These are phyloP conservation scores for Eulemur macaco DNA, from an alignment of 2,113 vertebrate genomes.

Conservation along the genomic window DNA sequence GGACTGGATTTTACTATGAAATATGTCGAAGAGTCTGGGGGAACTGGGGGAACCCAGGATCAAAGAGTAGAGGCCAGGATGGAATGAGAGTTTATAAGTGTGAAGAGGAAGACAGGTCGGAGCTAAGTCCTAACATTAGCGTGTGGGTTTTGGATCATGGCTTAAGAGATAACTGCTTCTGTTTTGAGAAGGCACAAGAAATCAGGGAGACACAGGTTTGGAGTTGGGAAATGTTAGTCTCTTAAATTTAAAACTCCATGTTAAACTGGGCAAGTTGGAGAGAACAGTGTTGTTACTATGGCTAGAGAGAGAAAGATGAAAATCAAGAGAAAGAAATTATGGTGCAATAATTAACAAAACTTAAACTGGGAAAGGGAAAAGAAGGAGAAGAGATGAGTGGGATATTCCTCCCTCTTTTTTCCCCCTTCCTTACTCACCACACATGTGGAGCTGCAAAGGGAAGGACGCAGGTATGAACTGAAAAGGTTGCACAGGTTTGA, in stretches of 20 bases:
- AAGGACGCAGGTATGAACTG: neutral
- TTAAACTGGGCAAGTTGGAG: neutral
- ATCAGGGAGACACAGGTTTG: constrained; percentile 5
- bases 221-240: neutral
- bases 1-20: constrained; percentile 47
- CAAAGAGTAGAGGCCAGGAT: neutral
- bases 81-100: neutral
- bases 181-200: constrained; percentile 36
- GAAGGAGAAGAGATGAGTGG: neutral
- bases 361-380: neutral
- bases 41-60: neutral
- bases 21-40: neutral
- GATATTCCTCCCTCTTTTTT: neutral
- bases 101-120: neutral
- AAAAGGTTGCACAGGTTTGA: neutral
- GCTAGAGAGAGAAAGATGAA: neutral
- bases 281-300: neutral
- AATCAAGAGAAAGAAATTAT: neutral
- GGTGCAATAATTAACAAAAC: neutral
- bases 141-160: neutral
- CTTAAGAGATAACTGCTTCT: constrained; percentile 33
- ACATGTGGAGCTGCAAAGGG: neutral
- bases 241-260: neutral
- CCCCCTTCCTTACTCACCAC: neutral
- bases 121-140: neutral